Evolutionary conservation across 2,797 vertebrate species (phyloP).

Genomic region (Euphonia xanthogaster): DNA sequence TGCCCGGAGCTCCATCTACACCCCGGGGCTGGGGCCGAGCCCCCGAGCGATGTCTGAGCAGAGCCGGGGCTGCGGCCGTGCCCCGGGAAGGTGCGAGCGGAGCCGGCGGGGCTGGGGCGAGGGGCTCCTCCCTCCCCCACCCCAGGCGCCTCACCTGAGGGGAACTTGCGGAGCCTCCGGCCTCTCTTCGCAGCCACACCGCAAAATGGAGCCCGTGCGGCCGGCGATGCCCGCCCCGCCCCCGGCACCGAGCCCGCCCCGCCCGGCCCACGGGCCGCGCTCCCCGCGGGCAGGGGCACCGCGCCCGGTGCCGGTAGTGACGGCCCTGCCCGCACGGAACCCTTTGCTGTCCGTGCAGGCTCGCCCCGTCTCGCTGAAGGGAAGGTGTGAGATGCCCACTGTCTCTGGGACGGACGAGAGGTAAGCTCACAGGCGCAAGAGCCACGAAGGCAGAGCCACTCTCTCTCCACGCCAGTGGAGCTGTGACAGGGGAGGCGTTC

Average conservation of each 20-base stretch:
- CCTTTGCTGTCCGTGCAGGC: neutral
- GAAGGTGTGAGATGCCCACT: neutral
- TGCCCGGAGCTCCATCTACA: too few species aligned
- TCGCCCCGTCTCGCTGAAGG: neutral
- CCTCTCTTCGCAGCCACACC: neutral
- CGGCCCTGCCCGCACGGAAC: rapidly evolving
- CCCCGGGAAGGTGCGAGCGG: too few species aligned
- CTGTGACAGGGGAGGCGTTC: neutral
- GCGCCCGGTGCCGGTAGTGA: neutral
- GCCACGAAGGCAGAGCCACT: neutral
- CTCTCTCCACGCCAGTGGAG: neutral
- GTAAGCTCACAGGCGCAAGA: neutral
- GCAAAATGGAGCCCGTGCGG: slow-evolving; percentile 31
- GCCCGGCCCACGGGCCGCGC: neutral
- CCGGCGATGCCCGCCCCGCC: neutral
- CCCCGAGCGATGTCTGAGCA: neutral
- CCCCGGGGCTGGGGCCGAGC: neutral
- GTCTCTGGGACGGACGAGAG: neutral
- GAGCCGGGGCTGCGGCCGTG: neutral
- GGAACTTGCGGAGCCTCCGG: neutral
- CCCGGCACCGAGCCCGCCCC: neutral
- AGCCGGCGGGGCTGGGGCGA: neutral
- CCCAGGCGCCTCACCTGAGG: neutral
- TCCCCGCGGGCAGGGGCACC: neutral
- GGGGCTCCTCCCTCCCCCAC: neutral